Conservation (phyloP, 2,113 vertebrate species). For the Aldabrachelys gigantea region DNA sequence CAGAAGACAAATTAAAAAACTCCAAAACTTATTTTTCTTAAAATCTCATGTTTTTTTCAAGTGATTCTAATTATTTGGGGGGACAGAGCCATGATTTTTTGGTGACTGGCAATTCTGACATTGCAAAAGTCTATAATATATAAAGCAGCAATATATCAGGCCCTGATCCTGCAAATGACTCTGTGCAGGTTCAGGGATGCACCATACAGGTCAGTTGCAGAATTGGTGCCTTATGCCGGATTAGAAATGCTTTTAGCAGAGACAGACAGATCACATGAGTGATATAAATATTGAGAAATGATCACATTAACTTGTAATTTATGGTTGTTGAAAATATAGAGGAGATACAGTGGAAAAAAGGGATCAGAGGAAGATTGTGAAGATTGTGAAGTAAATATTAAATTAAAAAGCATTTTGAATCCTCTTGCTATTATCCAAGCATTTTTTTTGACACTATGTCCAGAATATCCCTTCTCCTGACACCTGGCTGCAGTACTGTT, state of each 20-base stretch:
- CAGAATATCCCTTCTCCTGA: background rate
- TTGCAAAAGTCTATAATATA: background rate
- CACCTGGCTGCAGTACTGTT: background rate
- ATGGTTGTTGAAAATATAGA: background rate
- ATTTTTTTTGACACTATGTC: background rate
- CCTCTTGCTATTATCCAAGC: background rate
- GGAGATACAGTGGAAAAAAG: background rate
- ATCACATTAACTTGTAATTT: background rate
- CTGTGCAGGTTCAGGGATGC: background rate
- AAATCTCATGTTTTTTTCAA: background rate
- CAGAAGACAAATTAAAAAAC: background rate
- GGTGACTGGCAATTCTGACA: background rate
- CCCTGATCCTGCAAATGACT: background rate
- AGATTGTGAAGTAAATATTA: background rate
- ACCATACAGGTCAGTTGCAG: background rate
- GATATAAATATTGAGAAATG: background rate
- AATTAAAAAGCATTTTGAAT: background rate
- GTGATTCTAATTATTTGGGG: background rate
- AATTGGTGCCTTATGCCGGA: background rate
- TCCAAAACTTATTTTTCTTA: background rate
- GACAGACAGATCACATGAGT: background rate
- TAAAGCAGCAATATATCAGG: fast-evolving
- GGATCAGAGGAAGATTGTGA: background rate
- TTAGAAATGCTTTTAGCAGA: background rate
- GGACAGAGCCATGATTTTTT: background rate